Conservation (phyloP, 1,140 invertebrate genomes). For the Carposina sasakii region DNA sequence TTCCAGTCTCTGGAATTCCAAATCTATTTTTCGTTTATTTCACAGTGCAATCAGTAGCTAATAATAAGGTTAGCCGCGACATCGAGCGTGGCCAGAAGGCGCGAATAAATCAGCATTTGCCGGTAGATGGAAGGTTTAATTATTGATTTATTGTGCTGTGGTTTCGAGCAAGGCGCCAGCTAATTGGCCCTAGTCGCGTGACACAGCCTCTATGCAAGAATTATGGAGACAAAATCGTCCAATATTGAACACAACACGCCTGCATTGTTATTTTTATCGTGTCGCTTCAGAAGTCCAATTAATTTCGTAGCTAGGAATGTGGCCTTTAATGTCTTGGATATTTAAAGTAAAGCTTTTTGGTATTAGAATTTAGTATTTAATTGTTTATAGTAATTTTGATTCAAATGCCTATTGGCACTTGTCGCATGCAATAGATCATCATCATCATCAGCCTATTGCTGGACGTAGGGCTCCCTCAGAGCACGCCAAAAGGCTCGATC, state of each 20-base stretch:
- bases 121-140: slow-evolving; percentile 63
- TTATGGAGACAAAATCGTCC: slow-evolving; percentile 44
- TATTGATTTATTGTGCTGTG: slow-evolving; percentile 66
- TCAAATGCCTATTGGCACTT: too few relatives aligned
- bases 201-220: slow-evolving; percentile 36
- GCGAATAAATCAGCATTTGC: slow-evolving; percentile 67
- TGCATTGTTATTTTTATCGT: slow-evolving; percentile 39
- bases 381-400: too few relatives aligned
- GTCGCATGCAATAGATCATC: too few relatives aligned
- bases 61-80: slow-evolving; percentile 35
- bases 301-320: slow-evolving; percentile 14
- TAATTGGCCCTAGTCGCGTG: slow-evolving; percentile 67
- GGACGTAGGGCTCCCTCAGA: too few relatives aligned
- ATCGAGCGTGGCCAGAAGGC: slow-evolving; percentile 48
- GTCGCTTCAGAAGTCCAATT: too few relatives aligned
- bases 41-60: slow-evolving; percentile 35
- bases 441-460: too few relatives aligned
- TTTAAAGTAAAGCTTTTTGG: too few relatives aligned
- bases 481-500: too few relatives aligned
- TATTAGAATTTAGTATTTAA: too few relatives aligned
- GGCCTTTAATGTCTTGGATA: too few relatives aligned
- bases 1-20: too few relatives aligned
- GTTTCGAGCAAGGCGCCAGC: slow-evolving; percentile 44
- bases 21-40: too few relatives aligned
- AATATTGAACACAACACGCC: slow-evolving; percentile 46